Percentiles rank a stretch among this genome's conserved stretches.
Evolutionary conservation across 2,888 invertebrate species (phyloP).

Genomic region (Phasia obesa): DNA sequence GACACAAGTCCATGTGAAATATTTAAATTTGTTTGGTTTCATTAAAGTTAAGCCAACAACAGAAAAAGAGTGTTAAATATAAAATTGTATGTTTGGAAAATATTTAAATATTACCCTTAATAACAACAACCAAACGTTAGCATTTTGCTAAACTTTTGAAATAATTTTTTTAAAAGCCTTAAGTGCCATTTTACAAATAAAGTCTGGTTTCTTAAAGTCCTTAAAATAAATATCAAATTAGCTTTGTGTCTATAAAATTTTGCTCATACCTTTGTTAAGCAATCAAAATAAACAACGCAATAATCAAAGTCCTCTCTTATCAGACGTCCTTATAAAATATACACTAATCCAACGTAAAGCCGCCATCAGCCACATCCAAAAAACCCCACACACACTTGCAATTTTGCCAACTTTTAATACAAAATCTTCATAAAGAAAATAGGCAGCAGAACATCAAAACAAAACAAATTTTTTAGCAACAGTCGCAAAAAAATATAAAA

Average conservation of each 20-base stretch:
- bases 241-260: slow-evolving; percentile 67
- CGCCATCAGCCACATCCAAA: slow-evolving; percentile 37
- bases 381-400: slow-evolving; percentile 43
- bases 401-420: slow-evolving; percentile 33
- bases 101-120: neutral
- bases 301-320: slow-evolving; percentile 52
- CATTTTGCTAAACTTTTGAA: neutral
- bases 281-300: slow-evolving; percentile 51
- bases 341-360: slow-evolving; percentile 26
- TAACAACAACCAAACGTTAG: neutral
- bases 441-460: slow-evolving; percentile 49
- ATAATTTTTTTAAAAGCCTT: slow-evolving; percentile 36
- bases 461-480: slow-evolving; percentile 55
- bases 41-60: slow-evolving; percentile 23
- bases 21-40: neutral
- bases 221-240: slow-evolving; percentile 52
- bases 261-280: slow-evolving; percentile 58
- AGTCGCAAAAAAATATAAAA: slow-evolving; percentile 54
- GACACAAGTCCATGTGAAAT: slow-evolving; percentile 13
- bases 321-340: slow-evolving; percentile 46
- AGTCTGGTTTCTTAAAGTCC: slow-evolving; percentile 63
- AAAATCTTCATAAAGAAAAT: slow-evolving; percentile 48
- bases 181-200: slow-evolving; percentile 65
- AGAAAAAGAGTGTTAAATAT: slow-evolving; percentile 19
- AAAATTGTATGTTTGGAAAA: slow-evolving; percentile 34